A percentile compares a stretch with the other conserved stretches of the same genome.
Conservation (phyloP, 2,888 invertebrate species). For the Boloria selene region DNA sequence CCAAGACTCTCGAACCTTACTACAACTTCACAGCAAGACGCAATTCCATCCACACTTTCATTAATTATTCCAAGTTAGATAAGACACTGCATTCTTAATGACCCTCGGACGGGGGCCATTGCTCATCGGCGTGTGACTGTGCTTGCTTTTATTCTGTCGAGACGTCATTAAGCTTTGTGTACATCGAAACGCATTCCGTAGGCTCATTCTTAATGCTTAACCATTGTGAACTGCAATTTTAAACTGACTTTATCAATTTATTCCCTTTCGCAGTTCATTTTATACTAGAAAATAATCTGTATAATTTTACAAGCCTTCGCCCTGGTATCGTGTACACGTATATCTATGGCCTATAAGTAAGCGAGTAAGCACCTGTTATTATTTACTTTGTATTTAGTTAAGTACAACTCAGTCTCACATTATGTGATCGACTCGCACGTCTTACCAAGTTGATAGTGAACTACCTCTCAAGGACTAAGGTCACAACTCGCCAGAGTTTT, state of each 20-base stretch:
- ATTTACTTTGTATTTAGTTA: too few species aligned
- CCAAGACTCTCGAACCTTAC: slow-evolving; percentile 40
- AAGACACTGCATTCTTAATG: slow-evolving; percentile 80
- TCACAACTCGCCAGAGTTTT: too few species aligned
- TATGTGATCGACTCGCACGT: too few species aligned
- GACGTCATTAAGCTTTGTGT: slow-evolving; percentile 61
- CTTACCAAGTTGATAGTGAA: too few species aligned
- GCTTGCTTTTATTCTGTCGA: slow-evolving; percentile 48
- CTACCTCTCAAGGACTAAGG: too few species aligned
- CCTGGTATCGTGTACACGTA: too few species aligned
- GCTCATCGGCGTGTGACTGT: slow-evolving; percentile 69
- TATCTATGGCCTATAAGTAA: too few species aligned
- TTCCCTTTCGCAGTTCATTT: neutral
- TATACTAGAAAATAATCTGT: too few species aligned
- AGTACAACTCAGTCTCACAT: too few species aligned
- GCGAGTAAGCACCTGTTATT: too few species aligned
- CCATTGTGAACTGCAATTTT: slow-evolving; percentile 17
- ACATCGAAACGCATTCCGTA: slow-evolving; percentile 26
- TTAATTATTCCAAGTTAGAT: slow-evolving; percentile 81
- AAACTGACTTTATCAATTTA: slow-evolving; percentile 1
- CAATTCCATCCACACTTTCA: slow-evolving; percentile 73
- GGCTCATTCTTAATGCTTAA: slow-evolving; percentile 14
- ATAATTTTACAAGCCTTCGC: too few species aligned
- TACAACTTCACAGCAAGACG: slow-evolving; percentile 68
- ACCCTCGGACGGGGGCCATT: slow-evolving; percentile 66